Conservation (phyloP, 2,888 invertebrate species). For the Pelosia muscerda region DNA sequence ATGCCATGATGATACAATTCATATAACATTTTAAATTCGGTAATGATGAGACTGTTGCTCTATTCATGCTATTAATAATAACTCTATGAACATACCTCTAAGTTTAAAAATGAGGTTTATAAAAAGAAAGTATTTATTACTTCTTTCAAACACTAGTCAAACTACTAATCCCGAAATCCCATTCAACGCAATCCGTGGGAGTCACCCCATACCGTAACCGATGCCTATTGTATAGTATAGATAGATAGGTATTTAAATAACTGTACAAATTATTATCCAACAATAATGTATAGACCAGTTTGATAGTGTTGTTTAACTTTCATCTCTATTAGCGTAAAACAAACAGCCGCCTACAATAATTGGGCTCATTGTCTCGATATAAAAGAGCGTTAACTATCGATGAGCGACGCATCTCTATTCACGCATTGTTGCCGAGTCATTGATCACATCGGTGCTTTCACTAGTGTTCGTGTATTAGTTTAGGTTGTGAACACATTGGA, state of each 20-base stretch:
- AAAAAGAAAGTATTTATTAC: not conserved
- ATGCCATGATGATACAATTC: too few species aligned
- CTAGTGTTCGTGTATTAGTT: slow-evolving; percentile 32
- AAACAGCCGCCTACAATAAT: slow-evolving; percentile 41
- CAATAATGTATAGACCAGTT: slow-evolving; percentile 1
- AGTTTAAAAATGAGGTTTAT: not conserved
- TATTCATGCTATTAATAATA: too few species aligned
- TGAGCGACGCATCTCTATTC: slow-evolving; percentile 48
- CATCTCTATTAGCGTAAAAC: slow-evolving; percentile 28
- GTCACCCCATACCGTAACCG: not conserved
- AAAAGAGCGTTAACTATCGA: slow-evolving; percentile 40
- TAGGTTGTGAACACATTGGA: slow-evolving; percentile 12
- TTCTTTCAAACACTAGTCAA: not conserved
- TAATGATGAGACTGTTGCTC: too few species aligned
- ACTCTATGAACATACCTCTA: too few species aligned
- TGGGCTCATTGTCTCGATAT: slow-evolving; percentile 23
- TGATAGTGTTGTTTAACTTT: slow-evolving; percentile 12
- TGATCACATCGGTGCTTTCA: slow-evolving; percentile 53
- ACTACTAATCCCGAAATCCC: not conserved
- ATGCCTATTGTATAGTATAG: not conserved
- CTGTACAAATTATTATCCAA: not conserved
- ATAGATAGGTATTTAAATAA: slow-evolving; percentile 8
- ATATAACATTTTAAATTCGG: too few species aligned
- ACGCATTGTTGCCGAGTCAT: slow-evolving; percentile 44
- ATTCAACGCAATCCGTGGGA: not conserved